Evolutionary conservation across 2,113 vertebrate species (phyloP).

Genomic region (Xyrauchen texanus): DNA sequence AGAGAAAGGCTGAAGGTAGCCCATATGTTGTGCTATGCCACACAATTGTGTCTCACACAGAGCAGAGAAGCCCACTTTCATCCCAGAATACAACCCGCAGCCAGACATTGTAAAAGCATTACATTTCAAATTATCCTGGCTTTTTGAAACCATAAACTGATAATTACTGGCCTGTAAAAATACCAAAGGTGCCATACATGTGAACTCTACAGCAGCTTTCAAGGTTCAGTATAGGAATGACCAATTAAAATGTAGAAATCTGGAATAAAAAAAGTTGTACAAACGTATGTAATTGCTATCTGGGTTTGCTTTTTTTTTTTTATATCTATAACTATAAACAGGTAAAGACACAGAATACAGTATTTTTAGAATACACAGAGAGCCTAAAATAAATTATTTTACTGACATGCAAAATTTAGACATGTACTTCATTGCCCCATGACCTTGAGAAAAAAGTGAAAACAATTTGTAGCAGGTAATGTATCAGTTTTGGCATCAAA

Average conservation of each 20-base stretch:
- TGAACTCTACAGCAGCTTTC: constrained; percentile 18
- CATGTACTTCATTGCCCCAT: constrained; percentile 61
- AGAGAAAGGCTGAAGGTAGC: background rate
- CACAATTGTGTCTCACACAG: constrained; percentile 30
- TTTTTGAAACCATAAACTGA: constrained; percentile 54
- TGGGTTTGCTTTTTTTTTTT: too few relatives aligned
- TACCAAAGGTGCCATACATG: constrained; percentile 45
- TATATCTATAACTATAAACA: too few relatives aligned
- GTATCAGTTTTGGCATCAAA: background rate
- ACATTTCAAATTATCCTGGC: constrained; percentile 49
- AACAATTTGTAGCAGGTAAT: constrained; percentile 7
- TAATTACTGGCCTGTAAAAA: constrained; percentile 57
- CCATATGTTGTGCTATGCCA: constrained; percentile 17
- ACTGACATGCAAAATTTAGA: background rate
- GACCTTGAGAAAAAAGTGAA: constrained; percentile 58
- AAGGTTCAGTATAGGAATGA: constrained; percentile 21
- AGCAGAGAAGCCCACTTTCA: constrained; percentile 39
- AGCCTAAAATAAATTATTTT: background rate
- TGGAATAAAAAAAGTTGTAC: too few relatives aligned
- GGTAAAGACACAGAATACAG: background rate
- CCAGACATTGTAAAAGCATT: constrained; percentile 48
- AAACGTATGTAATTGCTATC: too few relatives aligned
- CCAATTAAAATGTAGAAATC: background rate
- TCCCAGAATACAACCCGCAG: constrained; percentile 47
- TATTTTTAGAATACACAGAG: background rate